These are phyloP conservation scores for Pseudachorutes palmiensis DNA, from an alignment of 1,140 invertebrate genomes.

Conservation along the genomic window DNA sequence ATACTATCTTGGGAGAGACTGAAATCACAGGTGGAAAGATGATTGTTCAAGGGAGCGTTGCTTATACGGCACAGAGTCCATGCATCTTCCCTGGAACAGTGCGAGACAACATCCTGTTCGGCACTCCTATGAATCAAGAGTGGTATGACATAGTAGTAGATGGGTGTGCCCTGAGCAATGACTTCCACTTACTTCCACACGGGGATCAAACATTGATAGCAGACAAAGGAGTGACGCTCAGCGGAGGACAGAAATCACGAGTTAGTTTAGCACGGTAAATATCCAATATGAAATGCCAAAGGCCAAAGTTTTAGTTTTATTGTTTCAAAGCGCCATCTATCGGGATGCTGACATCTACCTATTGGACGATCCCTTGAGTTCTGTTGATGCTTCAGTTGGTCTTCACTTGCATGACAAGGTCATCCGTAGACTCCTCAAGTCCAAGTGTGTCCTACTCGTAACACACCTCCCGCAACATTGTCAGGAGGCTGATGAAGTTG, in stretches of 20 bases:
- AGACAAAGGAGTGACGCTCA: constrained; percentile 22
- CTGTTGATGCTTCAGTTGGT: too few species aligned
- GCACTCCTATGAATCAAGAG: constrained; percentile 41
- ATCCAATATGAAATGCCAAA: too few species aligned
- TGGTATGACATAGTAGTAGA: constrained; percentile 5
- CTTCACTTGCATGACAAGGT: too few species aligned
- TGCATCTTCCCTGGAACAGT: constrained; percentile 53
- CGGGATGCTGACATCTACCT: too few species aligned
- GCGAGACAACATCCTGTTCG: constrained; percentile 53
- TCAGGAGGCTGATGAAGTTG: too few species aligned
- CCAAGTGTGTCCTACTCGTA: too few species aligned
- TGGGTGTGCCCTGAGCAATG: constrained; percentile 3
- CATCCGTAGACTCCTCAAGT: too few species aligned
- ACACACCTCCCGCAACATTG: too few species aligned
- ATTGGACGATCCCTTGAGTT: too few species aligned
- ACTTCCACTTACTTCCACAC: constrained; percentile 18
- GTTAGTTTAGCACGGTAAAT: constrained; percentile 50
- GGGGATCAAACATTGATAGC: constrained; percentile 19
- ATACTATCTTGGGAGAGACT: not conserved
- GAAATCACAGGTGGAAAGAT: not conserved
- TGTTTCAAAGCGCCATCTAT: too few species aligned
- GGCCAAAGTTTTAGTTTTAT: too few species aligned
- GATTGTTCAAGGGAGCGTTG: not conserved
- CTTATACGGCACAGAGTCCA: constrained; percentile 52
- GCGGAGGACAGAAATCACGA: constrained; percentile 53